These are phyloP conservation scores for Cryptosula pallasiana DNA, from an alignment of 2,888 invertebrate genomes.

Conservation along the genomic window DNA sequence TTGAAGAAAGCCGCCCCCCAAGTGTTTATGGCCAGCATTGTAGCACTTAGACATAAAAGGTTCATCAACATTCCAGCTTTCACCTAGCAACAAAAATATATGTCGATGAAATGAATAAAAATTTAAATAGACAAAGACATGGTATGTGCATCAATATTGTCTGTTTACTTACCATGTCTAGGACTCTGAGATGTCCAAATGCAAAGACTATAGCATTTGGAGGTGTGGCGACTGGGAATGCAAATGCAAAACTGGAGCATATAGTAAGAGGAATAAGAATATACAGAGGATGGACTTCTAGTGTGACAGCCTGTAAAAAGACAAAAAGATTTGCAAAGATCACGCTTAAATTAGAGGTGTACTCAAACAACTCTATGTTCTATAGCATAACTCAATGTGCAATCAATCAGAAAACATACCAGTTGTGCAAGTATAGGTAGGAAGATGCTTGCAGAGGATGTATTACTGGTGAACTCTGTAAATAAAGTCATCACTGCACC, in stretches of 20 bases:
- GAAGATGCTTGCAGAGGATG: constrained; percentile 47
- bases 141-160: not conserved
- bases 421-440: constrained; percentile 46
- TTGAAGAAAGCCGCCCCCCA: constrained; percentile 37
- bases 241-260: constrained; percentile 82
- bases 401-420: constrained; percentile 31
- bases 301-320: constrained; percentile 66
- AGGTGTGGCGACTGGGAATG: constrained; percentile 88
- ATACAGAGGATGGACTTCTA: constrained; percentile 76
- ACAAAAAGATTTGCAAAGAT: too few species aligned
- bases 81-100: constrained; percentile 30
- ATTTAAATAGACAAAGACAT: too few species aligned
- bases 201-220: constrained; percentile 87
- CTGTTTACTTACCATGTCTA: constrained; percentile 48
- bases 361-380: too few species aligned
- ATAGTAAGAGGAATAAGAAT: constrained; percentile 83
- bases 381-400: too few species aligned
- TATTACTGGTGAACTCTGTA: constrained; percentile 48
- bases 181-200: constrained; percentile 46
- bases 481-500: constrained; percentile 40
- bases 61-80: constrained; percentile 40
- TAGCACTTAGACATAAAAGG: constrained; percentile 34
- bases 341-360: too few species aligned
- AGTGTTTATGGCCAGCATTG: constrained; percentile 38
- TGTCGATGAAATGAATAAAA: too few species aligned